phyloP scores from a whole-genome alignment of 2,888 invertebrate genomes.

The Drosophila monieri region DNA sequence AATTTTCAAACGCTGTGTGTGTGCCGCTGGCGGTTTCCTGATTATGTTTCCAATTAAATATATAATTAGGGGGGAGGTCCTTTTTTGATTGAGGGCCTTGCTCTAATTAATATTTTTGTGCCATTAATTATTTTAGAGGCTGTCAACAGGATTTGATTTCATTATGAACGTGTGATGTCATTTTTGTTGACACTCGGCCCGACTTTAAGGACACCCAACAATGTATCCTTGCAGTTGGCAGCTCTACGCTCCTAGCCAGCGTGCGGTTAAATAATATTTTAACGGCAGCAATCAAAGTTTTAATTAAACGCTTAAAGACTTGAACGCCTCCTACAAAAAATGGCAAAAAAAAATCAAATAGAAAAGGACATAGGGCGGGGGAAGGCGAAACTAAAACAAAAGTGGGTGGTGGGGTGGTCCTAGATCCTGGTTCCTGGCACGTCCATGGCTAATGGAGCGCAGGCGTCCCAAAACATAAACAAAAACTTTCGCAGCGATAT shows the following conservation, averaged over 20 bases:
- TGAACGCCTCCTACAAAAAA: constrained; percentile 2
- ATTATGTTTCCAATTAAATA: constrained; percentile 26
- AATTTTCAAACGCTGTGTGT: not conserved
- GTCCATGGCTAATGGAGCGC: constrained; percentile 73
- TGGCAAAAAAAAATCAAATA: not conserved
- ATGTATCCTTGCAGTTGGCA: constrained; percentile 10
- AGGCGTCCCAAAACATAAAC: constrained; percentile 71
- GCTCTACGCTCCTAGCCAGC: constrained; percentile 16
- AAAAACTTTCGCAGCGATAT: constrained; percentile 73
- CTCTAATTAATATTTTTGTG: too few species aligned
- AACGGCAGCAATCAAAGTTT: constrained; percentile 73
- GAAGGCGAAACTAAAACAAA: constrained; percentile 52
- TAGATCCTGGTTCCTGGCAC: constrained; percentile 43
- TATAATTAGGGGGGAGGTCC: constrained; percentile 9
- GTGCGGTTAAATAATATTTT: constrained; percentile 57
- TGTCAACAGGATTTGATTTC: not conserved
- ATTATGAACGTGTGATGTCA: not conserved
- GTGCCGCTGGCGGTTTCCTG: not conserved
- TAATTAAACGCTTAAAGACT: constrained; percentile 71
- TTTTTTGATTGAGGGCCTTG: not conserved
- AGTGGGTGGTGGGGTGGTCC: constrained; percentile 9
- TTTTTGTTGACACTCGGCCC: not conserved
- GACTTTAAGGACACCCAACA: not conserved
- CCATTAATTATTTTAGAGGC: not conserved
- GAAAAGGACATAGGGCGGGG: not conserved